Evolutionary conservation across 2,888 invertebrate species (phyloP).

Genomic region (Pyrochroa serraticornis): DNA sequence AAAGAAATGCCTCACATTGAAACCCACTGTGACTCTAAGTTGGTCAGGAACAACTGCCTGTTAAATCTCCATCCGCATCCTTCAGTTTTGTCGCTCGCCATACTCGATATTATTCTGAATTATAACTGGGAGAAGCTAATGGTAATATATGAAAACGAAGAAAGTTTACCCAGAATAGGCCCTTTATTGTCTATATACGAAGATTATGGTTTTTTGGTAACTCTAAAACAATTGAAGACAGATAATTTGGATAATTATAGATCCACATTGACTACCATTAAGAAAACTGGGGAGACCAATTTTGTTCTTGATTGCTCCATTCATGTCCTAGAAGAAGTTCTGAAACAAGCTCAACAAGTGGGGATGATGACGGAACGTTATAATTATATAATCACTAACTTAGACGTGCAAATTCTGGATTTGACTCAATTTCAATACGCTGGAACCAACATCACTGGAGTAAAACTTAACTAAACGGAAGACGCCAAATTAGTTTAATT

Average conservation of each 20-base stretch:
- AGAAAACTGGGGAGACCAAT: conserved; percentile 70
- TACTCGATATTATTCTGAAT: conserved; percentile 70
- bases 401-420: conserved; percentile 83
- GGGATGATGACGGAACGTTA: conserved; percentile 82
- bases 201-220: conserved; percentile 57
- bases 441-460: conserved; percentile 82
- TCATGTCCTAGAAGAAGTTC: conserved; percentile 64
- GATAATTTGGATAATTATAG: conserved; percentile 71
- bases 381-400: conserved; percentile 77
- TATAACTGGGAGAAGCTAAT: conserved; percentile 83
- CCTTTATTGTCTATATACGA: conserved; percentile 73
- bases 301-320: conserved; percentile 77
- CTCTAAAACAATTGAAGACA: conserved; percentile 68
- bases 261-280: conserved; percentile 72
- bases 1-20: conserved; percentile 47
- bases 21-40: conserved; percentile 35
- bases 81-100: conserved; percentile 58
- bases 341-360: conserved; percentile 81
- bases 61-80: conserved; percentile 35
- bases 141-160: conserved; percentile 77
- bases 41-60: conserved; percentile 35
- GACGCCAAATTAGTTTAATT: neutral
- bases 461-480: conserved; percentile 18
- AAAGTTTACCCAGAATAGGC: conserved; percentile 73
- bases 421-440: conserved; percentile 78